These are phyloP conservation scores for Eptesicus fuscus DNA, from an alignment of 2,113 vertebrate genomes.

Conservation along the genomic window DNA sequence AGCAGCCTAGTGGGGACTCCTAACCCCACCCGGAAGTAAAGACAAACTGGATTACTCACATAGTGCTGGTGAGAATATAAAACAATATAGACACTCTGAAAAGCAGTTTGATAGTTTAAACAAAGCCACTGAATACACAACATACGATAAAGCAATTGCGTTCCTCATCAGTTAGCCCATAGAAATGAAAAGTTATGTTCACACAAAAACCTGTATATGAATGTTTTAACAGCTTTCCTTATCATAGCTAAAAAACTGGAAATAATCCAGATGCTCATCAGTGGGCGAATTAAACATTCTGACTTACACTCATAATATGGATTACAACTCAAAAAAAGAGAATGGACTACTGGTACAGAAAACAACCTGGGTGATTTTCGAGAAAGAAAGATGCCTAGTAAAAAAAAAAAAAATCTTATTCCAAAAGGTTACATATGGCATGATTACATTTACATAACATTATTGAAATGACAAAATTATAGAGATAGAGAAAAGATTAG, in stretches of 20 bases:
- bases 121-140: background rate
- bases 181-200: background rate
- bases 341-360: background rate
- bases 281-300: background rate
- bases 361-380: background rate
- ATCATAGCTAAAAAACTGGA: background rate
- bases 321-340: background rate
- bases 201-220: background rate
- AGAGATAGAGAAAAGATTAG: background rate
- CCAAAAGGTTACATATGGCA: background rate
- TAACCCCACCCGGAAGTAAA: background rate
- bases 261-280: background rate
- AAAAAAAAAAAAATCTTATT: background rate
- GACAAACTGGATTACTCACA: background rate
- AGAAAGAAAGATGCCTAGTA: background rate
- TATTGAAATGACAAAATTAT: background rate
- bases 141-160: background rate
- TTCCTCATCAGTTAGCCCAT: background rate
- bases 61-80: background rate
- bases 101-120: background rate
- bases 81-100: background rate
- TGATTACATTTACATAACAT: background rate
- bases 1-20: rapidly evolving
- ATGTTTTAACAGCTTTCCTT: background rate
- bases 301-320: background rate